Conservation (phyloP, 2,888 invertebrate genomes). For the Acanthosepion lycidas region DNA sequence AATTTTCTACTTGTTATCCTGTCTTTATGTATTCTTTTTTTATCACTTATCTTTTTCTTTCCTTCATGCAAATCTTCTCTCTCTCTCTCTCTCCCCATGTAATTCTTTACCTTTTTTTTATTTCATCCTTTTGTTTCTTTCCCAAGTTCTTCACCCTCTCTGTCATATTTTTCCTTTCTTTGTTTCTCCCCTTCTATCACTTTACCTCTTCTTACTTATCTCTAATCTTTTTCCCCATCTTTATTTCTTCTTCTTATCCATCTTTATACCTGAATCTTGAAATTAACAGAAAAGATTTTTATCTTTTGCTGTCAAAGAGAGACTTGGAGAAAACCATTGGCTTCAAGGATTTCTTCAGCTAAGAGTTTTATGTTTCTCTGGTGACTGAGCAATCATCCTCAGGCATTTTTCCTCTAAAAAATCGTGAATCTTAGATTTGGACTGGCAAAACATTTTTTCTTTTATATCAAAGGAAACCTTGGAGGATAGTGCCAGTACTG, state of each 20-base stretch:
- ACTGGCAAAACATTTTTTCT: not conserved
- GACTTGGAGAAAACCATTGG: not conserved
- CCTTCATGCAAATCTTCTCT: too few species aligned
- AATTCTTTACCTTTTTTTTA: too few species aligned
- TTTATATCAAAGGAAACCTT: constrained; percentile 22
- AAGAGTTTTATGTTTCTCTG: not conserved
- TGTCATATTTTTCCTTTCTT: not conserved
- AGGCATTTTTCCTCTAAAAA: constrained; percentile 12
- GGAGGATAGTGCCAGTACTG: not conserved
- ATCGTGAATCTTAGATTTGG: not conserved
- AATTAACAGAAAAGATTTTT: not conserved
- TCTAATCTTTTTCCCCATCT: not conserved
- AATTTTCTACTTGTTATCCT: too few species aligned
- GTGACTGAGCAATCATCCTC: not conserved
- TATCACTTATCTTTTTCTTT: too few species aligned
- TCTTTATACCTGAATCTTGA: not conserved
- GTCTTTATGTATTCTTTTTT: too few species aligned
- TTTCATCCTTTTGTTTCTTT: too few species aligned
- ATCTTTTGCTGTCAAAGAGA: not conserved
- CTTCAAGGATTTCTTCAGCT: not conserved
- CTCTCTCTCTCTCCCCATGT: too few species aligned
- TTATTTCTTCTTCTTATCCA: not conserved
- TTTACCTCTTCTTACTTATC: not conserved
- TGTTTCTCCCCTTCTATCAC: not conserved
- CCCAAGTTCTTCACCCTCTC: not conserved